Conservation (phyloP, 2,797 vertebrate genomes). For the Menidia menidia region DNA sequence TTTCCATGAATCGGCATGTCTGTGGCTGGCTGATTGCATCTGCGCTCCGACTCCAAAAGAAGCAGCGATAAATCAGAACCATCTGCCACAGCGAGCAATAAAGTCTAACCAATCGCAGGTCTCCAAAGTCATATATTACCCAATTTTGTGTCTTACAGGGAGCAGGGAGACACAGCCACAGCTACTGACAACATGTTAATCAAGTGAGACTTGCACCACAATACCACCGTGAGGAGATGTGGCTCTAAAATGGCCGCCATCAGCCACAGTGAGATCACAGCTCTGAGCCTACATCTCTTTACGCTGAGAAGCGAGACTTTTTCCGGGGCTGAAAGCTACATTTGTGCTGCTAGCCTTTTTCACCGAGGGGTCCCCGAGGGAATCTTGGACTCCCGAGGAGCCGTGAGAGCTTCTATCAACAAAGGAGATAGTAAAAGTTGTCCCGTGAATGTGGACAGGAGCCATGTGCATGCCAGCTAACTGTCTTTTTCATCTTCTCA, state of each 20-base stretch:
- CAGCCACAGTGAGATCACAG: constrained; percentile 23
- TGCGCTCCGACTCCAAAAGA: constrained; percentile 36
- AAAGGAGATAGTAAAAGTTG: constrained; percentile 53
- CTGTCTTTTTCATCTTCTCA: constrained; percentile 25
- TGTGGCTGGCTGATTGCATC: constrained; percentile 50
- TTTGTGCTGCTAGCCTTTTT: constrained; percentile 15
- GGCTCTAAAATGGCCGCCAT: constrained; percentile 61
- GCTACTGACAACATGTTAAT: constrained; percentile 69
- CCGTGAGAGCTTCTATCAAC: constrained; percentile 49
- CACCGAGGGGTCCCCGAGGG: constrained; percentile 2
- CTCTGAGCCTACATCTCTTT: not conserved
- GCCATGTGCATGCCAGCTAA: constrained; percentile 34
- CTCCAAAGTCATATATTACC: constrained; percentile 70
- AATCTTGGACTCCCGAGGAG: constrained; percentile 26
- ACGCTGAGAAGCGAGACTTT: constrained; percentile 10
- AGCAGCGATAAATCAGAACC: constrained; percentile 66
- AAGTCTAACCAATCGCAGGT: constrained; percentile 66
- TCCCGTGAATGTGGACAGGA: constrained; percentile 49
- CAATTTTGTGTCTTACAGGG: constrained; percentile 66
- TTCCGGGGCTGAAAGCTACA: not conserved
- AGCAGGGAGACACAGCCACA: constrained; percentile 52
- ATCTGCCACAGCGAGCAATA: constrained; percentile 75
- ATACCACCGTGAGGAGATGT: constrained; percentile 57
- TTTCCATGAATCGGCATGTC: constrained; percentile 28
- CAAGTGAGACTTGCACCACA: constrained; percentile 64